Conservation (phyloP, 2,113 vertebrate species). For the Syngnathus typhle region DNA sequence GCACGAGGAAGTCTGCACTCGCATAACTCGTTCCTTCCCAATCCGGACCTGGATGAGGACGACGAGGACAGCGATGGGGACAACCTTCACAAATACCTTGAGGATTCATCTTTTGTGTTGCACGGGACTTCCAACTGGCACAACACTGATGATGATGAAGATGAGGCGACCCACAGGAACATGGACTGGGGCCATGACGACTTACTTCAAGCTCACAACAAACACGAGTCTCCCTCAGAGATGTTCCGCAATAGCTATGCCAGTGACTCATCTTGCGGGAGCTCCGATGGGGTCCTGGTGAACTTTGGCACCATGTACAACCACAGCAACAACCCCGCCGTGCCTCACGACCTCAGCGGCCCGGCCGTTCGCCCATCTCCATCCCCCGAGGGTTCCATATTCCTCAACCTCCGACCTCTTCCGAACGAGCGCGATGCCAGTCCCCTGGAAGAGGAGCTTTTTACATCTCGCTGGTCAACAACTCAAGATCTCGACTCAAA, state of each 20-base stretch:
- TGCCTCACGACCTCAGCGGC: constrained; percentile 77
- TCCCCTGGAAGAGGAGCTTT: constrained; percentile 38
- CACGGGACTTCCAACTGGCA: constrained; percentile 71
- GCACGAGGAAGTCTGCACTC: constrained; percentile 45
- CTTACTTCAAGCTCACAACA: constrained; percentile 67
- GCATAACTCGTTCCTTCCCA: constrained; percentile 83
- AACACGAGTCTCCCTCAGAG: constrained; percentile 71
- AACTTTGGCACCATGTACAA: constrained; percentile 92
- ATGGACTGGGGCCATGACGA: constrained; percentile 57
- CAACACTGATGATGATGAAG: constrained; percentile 30
- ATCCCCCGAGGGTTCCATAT: constrained; percentile 73
- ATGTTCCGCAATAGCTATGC: constrained; percentile 70
- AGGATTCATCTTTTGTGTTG: constrained; percentile 81
- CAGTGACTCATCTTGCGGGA: constrained; percentile 91
- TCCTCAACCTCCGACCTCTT: constrained; percentile 85
- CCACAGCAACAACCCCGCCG: constrained; percentile 78
- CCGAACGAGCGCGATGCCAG: constrained; percentile 22
- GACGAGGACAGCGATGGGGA: constrained; percentile 66
- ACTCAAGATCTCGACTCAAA: constrained; percentile 83
- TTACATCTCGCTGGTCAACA: constrained; percentile 70
- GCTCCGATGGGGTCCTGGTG: constrained; percentile 87
- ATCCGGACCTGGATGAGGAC: constrained; percentile 68
- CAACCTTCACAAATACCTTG: constrained; percentile 66
- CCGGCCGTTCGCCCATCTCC: constrained; percentile 68
- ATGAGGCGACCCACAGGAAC: not conserved